A percentile compares a stretch with the other conserved stretches of the same genome.
These are phyloP conservation scores for Solenopsis invicta DNA, from an alignment of 1,140 invertebrate genomes.

Conservation along the genomic window DNA sequence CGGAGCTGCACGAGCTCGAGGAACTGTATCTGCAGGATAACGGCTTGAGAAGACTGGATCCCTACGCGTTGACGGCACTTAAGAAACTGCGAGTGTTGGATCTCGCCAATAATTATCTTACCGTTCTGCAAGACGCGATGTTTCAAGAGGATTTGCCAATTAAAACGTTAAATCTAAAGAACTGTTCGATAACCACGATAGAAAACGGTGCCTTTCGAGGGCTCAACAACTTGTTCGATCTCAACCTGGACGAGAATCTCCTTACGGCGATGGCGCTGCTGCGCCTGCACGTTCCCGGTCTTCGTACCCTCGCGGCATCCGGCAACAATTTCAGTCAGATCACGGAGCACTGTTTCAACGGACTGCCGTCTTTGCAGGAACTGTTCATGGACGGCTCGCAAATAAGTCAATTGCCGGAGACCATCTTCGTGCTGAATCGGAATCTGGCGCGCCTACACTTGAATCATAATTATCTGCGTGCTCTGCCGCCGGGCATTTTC, in stretches of 20 bases:
- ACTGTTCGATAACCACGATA: constrained; percentile 89
- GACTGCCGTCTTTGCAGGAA: constrained; percentile 91
- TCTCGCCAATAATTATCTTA: constrained; percentile 89
- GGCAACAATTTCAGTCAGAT: constrained; percentile 93
- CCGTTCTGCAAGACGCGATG: constrained; percentile 87
- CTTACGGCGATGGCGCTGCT: constrained; percentile 90
- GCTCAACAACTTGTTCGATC: constrained; percentile 89
- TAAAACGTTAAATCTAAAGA: constrained; percentile 88
- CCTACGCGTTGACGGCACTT: constrained; percentile 88
- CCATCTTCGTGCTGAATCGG: constrained; percentile 91
- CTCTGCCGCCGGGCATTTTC: constrained; percentile 90
- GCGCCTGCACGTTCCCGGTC: constrained; percentile 90
- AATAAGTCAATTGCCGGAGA: constrained; percentile 89
- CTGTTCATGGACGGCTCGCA: constrained; percentile 91
- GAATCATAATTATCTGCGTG: constrained; percentile 89
- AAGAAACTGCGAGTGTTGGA: constrained; percentile 89
- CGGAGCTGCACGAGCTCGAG: constrained; percentile 90
- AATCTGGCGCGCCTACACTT: constrained; percentile 92
- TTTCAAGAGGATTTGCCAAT: constrained; percentile 89
- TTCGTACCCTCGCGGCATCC: constrained; percentile 91
- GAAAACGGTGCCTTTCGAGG: constrained; percentile 90
- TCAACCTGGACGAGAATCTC: constrained; percentile 92
- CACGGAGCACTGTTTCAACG: constrained; percentile 90
- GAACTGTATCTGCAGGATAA: constrained; percentile 90
- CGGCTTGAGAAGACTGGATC: constrained; percentile 87